phyloP scores from a whole-genome alignment of 2,888 invertebrate species.

The Nematopogon swammerdamellus region DNA sequence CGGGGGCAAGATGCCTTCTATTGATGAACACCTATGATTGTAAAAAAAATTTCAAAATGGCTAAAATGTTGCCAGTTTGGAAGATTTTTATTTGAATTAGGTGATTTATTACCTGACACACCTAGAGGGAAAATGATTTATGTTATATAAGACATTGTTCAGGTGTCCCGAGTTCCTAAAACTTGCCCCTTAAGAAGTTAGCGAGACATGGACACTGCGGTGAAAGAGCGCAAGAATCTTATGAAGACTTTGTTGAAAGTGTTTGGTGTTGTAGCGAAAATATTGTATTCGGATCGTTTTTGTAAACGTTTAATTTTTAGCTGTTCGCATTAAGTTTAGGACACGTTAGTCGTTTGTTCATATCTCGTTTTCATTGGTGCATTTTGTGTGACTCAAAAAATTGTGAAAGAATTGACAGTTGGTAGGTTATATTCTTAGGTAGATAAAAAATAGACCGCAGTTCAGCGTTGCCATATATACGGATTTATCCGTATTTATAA shows the following conservation, averaged over 20 bases:
- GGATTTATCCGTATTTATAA: too few species aligned
- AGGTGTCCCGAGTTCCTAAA: not conserved
- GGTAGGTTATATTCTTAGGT: too few species aligned
- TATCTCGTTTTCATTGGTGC: not conserved
- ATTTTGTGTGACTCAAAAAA: not conserved
- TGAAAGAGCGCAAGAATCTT: not conserved
- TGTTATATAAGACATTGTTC: too few species aligned
- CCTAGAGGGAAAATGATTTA: too few species aligned
- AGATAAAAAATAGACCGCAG: too few species aligned
- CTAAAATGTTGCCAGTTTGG: too few species aligned
- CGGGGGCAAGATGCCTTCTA: not conserved
- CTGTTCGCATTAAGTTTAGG: not conserved
- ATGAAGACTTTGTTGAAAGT: not conserved
- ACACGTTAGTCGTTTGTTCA: not conserved
- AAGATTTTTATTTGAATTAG: too few species aligned
- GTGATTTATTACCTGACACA: too few species aligned
- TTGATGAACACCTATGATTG: too few species aligned
- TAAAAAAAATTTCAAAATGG: too few species aligned
- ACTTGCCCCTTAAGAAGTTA: not conserved
- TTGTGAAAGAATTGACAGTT: too few species aligned
- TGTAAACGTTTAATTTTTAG: not conserved
- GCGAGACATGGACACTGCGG: not conserved
- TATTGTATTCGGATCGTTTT: not conserved
- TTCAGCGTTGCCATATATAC: too few species aligned
- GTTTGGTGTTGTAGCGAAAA: not conserved